Evolutionary conservation across 2,113 vertebrate genomes (phyloP).

Genomic region (Saguinus imperator): DNA sequence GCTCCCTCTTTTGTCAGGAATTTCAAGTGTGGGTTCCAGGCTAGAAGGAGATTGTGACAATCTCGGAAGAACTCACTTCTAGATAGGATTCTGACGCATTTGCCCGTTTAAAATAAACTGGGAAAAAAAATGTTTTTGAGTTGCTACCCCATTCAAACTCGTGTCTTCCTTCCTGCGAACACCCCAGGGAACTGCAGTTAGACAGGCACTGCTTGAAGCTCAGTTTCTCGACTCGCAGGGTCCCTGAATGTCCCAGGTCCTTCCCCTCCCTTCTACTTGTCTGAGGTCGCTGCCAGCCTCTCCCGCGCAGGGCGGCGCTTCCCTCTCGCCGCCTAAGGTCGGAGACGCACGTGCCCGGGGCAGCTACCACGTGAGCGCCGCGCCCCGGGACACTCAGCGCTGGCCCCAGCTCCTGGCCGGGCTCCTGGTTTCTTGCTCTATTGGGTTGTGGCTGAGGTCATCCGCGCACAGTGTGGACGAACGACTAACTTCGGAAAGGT

Average conservation of each 20-base stretch:
- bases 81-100: not conserved
- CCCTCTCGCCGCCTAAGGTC: not conserved
- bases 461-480: not conserved
- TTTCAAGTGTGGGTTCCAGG: not conserved
- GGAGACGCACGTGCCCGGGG: not conserved
- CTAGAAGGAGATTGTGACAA: not conserved
- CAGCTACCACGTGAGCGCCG: conserved; percentile 30
- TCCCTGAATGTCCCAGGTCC: not conserved
- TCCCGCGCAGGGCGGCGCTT: not conserved
- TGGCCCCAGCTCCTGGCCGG: fast-evolving
- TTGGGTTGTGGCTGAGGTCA: not conserved
- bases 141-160: not conserved
- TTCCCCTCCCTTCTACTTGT: not conserved
- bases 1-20: not conserved
- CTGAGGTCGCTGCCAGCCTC: not conserved
- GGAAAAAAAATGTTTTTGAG: not conserved
- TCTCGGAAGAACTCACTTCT: not conserved
- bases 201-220: not conserved
- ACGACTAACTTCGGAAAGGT: not conserved
- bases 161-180: not conserved
- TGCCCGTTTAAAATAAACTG: not conserved
- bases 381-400: not conserved
- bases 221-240: not conserved
- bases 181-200: not conserved
- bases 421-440: not conserved